phyloP scores from a whole-genome alignment of 2,113 vertebrate species.

The Caretta caretta region DNA sequence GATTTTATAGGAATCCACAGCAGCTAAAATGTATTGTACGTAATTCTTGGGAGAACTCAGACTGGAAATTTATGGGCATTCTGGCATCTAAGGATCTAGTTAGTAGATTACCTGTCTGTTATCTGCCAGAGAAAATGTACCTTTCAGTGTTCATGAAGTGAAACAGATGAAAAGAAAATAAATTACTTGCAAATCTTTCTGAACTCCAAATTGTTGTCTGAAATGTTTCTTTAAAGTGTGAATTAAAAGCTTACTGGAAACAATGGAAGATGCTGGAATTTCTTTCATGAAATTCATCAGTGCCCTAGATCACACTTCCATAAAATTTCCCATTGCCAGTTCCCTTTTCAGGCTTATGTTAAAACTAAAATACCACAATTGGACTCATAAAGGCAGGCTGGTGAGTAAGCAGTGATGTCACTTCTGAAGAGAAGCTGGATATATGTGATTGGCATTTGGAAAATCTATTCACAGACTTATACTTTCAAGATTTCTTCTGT shows the following conservation, averaged over 20 bases:
- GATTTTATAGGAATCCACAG: background rate
- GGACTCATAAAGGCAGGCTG: background rate
- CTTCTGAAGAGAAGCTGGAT: background rate
- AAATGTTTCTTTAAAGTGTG: background rate
- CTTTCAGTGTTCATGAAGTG: background rate
- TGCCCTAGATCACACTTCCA: background rate
- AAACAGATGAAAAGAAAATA: background rate
- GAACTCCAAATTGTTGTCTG: background rate
- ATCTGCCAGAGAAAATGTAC: background rate
- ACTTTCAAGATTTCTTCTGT: background rate
- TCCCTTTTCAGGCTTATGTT: background rate
- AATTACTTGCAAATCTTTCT: background rate
- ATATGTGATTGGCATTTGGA: background rate
- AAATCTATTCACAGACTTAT: background rate
- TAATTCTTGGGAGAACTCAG: background rate
- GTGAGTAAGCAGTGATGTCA: background rate
- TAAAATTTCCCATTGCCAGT: background rate
- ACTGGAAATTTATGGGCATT: background rate
- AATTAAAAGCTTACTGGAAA: background rate
- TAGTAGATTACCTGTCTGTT: too few relatives aligned
- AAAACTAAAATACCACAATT: background rate
- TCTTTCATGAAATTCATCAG: background rate
- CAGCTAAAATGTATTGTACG: rapidly evolving
- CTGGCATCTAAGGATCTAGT: background rate
- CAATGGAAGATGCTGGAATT: background rate